Percentiles rank a stretch among this genome's conserved stretches.
phyloP scores from a whole-genome alignment of 2,797 vertebrate species.

The Enteromius unitaeniatus region DNA sequence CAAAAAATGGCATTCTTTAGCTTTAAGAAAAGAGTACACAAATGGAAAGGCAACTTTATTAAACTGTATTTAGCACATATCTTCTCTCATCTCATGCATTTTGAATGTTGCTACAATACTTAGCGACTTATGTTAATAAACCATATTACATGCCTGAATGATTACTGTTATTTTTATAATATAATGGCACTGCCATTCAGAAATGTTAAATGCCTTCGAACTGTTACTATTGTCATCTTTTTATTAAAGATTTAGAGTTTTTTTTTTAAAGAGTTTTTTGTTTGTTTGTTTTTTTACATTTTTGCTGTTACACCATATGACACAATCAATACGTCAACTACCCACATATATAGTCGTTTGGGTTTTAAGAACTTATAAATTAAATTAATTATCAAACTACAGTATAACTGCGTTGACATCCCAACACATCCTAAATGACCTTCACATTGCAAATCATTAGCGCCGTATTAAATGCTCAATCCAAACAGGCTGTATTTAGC shows the following conservation, averaged over 20 bases:
- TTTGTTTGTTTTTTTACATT: too few species aligned
- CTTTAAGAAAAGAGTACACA: not conserved
- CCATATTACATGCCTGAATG: not conserved
- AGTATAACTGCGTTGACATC: too few species aligned
- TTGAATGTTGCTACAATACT: not conserved
- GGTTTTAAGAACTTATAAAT: too few species aligned
- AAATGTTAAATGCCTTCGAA: not conserved
- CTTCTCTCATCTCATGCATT: not conserved
- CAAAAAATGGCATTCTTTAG: not conserved
- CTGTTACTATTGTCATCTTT: not conserved
- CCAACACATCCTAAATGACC: too few species aligned
- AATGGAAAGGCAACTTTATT: not conserved
- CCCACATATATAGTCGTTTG: too few species aligned
- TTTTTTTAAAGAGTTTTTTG: too few species aligned
- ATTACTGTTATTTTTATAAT: not conserved
- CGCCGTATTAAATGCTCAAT: not conserved
- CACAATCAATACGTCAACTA: too few species aligned
- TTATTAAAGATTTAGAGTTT: conserved; percentile 2
- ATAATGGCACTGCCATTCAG: not conserved
- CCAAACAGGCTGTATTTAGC: not conserved
- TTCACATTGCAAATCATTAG: too few species aligned
- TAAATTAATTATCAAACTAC: too few species aligned
- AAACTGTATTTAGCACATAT: not conserved
- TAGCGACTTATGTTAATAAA: not conserved
- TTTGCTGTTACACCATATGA: too few species aligned